These are phyloP conservation scores for Mastigias papua DNA, from an alignment of 30 jellyfish, hydroid and myxozoan genomes.

Conservation along the genomic window DNA sequence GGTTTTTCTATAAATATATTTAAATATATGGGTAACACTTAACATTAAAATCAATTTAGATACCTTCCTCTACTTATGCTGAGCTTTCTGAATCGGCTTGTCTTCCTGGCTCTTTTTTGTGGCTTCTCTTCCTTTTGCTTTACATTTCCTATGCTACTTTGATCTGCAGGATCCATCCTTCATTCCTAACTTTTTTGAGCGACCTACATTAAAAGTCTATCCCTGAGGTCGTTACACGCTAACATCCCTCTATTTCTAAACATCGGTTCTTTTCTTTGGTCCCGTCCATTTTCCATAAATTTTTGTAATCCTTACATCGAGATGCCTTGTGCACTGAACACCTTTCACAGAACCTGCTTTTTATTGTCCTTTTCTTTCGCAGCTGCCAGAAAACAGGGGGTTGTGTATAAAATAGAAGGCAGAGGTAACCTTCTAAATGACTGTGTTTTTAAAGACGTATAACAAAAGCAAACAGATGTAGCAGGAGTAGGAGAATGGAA, in stretches of 20 bases:
- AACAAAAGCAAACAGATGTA: too few relatives aligned
- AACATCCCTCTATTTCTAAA: background rate
- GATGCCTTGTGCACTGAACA: background rate
- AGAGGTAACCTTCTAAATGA: too few relatives aligned
- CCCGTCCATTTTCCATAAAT: background rate
- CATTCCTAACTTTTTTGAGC: background rate
- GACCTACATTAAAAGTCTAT: background rate
- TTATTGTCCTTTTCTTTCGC: conserved; percentile 17
- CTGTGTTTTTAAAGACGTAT: too few relatives aligned
- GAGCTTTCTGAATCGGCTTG: conserved; percentile 53
- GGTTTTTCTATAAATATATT: too few relatives aligned
- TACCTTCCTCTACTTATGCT: conserved; percentile 57
- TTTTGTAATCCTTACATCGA: background rate
- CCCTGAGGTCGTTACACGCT: background rate
- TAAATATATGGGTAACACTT: too few relatives aligned
- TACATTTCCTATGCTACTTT: conserved; percentile 7
- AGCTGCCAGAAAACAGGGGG: conserved; percentile 68
- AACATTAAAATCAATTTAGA: background rate
- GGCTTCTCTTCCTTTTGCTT: conserved; percentile 23
- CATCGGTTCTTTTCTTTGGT: conserved; percentile 9
- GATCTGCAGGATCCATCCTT: conserved; percentile 37
- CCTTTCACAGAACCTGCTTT: conserved; percentile 34
- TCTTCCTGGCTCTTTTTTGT: conserved; percentile 46
- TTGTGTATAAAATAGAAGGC: background rate
- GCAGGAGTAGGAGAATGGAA: too few relatives aligned